Percentiles rank a stretch among this genome's conserved stretches.
Conservation (phyloP, 2,888 invertebrate genomes). For the Mesorhabditis sp. region DNA sequence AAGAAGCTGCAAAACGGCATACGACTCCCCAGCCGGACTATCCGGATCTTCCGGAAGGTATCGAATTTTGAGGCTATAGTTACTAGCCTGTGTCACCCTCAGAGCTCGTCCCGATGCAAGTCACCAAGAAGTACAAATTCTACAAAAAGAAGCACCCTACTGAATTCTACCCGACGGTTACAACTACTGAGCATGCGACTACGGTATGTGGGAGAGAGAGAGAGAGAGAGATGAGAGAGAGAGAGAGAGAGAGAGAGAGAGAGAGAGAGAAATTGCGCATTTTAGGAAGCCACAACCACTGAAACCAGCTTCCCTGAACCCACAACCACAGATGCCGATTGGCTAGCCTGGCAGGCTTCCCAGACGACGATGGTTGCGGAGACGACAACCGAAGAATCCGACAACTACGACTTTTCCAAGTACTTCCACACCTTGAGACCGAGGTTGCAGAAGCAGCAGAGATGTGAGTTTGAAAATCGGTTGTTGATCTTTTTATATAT, state of each 20-base stretch:
- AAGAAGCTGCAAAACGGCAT: not conserved
- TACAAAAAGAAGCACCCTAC: constrained; percentile 3
- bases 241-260: too few relatives aligned
- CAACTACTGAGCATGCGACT: not conserved
- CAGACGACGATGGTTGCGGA: not conserved
- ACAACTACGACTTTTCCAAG: constrained; percentile 29
- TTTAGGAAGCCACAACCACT: not conserved
- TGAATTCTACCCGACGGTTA: not conserved
- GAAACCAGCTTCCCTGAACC: not conserved
- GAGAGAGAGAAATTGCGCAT: not conserved
- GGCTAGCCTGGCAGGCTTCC: constrained; percentile 5
- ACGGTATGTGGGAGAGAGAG: constrained; percentile 4
- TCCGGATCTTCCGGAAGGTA: not conserved
- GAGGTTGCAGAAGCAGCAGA: constrained; percentile 20
- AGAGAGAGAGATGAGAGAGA: not conserved
- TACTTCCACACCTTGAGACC: constrained; percentile 39
- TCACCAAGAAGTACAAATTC: not conserved
- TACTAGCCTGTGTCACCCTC: too few relatives aligned
- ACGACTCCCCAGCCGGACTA: not conserved
- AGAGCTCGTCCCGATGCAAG: not conserved
- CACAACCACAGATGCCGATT: constrained; percentile 6
- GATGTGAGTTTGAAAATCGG: not conserved
- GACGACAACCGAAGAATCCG: constrained; percentile 14
- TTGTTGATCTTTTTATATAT: not conserved
- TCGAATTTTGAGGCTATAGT: not conserved